Evolutionary conservation across 2,113 vertebrate genomes (phyloP).

Genomic region (Phylloscopus trochilus): DNA sequence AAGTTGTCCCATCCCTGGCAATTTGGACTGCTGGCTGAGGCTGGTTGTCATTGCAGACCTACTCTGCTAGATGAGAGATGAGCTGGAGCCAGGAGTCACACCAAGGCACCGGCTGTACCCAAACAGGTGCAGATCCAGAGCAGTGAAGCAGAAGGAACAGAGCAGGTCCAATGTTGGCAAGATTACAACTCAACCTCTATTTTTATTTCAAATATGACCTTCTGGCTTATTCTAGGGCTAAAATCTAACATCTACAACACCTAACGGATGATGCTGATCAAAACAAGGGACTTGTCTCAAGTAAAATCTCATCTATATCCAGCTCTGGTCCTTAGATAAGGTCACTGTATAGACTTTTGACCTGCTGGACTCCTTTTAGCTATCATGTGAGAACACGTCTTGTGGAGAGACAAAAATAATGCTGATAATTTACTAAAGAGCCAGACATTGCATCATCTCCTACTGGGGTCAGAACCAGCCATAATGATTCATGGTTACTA

Average conservation of each 20-base stretch:
- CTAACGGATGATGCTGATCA: neutral
- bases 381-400: neutral
- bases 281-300: neutral
- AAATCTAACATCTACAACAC: neutral
- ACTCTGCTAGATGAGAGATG: neutral
- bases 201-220: neutral
- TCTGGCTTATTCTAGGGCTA: neutral
- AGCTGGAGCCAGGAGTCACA: neutral
- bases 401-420: neutral
- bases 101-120: neutral
- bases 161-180: neutral
- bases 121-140: neutral
- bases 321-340: neutral
- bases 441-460: neutral
- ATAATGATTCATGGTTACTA: neutral
- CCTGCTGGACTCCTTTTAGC: neutral
- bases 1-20: neutral
- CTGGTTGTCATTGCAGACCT: neutral
- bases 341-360: neutral
- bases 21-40: neutral
- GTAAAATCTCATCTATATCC: neutral
- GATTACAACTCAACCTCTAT: neutral
- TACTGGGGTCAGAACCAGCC: neutral
- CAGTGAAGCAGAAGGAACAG: neutral
- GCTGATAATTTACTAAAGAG: neutral